Conservation (phyloP, 2,888 invertebrate species). For the Gymnoscelis rufifasciata region DNA sequence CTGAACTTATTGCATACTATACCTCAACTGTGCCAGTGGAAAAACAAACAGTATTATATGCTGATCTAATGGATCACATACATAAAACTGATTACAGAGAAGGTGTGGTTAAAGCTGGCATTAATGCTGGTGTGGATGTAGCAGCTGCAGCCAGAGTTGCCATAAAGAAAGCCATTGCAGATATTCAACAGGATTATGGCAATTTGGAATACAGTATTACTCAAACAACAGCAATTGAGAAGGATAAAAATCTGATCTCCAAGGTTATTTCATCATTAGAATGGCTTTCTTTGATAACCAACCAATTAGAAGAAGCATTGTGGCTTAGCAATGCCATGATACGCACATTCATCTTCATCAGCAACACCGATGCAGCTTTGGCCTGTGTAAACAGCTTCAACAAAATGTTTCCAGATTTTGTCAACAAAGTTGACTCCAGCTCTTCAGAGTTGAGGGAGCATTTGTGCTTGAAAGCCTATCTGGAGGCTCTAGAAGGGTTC, state of each 20-base stretch:
- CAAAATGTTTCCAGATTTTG: slow-evolving; percentile 59
- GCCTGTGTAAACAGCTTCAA: slow-evolving; percentile 79
- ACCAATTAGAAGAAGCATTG: slow-evolving; percentile 88
- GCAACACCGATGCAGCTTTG: slow-evolving; percentile 90
- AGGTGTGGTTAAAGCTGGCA: slow-evolving; percentile 84
- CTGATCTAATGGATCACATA: slow-evolving; percentile 84
- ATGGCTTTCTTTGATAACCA: slow-evolving; percentile 89
- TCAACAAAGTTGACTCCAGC: slow-evolving; percentile 57
- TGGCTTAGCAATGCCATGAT: slow-evolving; percentile 94
- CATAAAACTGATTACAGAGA: slow-evolving; percentile 81
- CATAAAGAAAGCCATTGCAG: slow-evolving; percentile 84
- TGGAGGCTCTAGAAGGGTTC: slow-evolving; percentile 92
- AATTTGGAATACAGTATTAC: slow-evolving; percentile 80
- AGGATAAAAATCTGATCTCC: slow-evolving; percentile 61
- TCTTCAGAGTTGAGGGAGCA: slow-evolving; percentile 85
- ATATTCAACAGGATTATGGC: slow-evolving; percentile 68
- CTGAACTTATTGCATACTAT: slow-evolving; percentile 91
- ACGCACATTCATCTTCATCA: slow-evolving; percentile 88
- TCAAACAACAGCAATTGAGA: slow-evolving; percentile 81
- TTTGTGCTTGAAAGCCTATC: slow-evolving; percentile 91
- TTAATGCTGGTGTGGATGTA: slow-evolving; percentile 88
- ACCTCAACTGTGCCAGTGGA: slow-evolving; percentile 85
- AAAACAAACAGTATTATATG: slow-evolving; percentile 79
- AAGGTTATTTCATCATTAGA: slow-evolving; percentile 83
- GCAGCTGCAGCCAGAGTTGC: slow-evolving; percentile 89